Evolutionary conservation across 2,113 vertebrate species (phyloP).

Genomic region (Melanotaenia duboulayi): DNA sequence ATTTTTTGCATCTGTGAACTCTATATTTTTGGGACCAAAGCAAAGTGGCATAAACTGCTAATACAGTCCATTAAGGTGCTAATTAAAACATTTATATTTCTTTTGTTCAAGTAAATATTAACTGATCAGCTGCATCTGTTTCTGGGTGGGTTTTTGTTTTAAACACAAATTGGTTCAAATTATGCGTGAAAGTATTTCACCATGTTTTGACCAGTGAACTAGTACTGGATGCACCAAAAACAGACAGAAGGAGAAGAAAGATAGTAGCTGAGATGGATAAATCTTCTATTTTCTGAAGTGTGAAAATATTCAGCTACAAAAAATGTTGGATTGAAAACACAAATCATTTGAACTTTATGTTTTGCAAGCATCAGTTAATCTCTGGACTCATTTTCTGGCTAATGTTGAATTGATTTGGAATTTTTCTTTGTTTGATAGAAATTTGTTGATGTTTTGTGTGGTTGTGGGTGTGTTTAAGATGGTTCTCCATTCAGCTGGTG

Average conservation of each 20-base stretch:
- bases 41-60: slow-evolving; percentile 3
- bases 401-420: slow-evolving; percentile 9
- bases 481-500: slow-evolving; percentile 81
- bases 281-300: neutral
- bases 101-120: too few species aligned
- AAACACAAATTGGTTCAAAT: neutral
- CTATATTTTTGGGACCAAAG: slow-evolving; percentile 18
- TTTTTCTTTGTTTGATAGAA: neutral
- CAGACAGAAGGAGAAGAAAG: neutral
- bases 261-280: neutral
- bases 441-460: neutral
- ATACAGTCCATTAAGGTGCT: slow-evolving; percentile 32
- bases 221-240: neutral
- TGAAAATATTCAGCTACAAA: neutral
- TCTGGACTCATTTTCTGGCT: neutral
- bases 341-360: neutral
- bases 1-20: slow-evolving; percentile 20
- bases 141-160: neutral
- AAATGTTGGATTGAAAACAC: slow-evolving; percentile 7
- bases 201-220: neutral
- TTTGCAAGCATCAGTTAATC: neutral
- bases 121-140: slow-evolving; percentile 13
- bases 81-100: slow-evolving; percentile 50
- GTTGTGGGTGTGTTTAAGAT: slow-evolving; percentile 69
- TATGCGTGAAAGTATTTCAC: neutral